Percentiles rank a stretch among this genome's conserved stretches.
phyloP scores from a whole-genome alignment of 2,888 invertebrate species.

The Pocota personata region DNA sequence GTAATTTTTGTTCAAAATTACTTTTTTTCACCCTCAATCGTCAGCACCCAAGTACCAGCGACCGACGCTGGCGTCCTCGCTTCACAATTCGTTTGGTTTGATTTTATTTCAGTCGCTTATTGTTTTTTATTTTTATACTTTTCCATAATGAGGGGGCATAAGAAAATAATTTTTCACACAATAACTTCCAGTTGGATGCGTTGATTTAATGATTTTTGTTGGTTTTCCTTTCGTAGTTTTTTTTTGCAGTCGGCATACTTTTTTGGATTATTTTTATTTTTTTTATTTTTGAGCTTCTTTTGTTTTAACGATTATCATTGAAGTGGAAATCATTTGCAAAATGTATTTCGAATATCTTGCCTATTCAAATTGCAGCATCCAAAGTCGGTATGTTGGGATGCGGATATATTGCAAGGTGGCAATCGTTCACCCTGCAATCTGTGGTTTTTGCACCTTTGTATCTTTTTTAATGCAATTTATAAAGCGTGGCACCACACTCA shows the following conservation, averaged over 20 bases:
- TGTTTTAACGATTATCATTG: conserved; percentile 47
- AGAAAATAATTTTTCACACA: conserved; percentile 62
- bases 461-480: conserved; percentile 47
- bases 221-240: conserved; percentile 36
- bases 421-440: conserved; percentile 10
- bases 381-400: background rate
- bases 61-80: background rate
- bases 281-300: conserved; percentile 25
- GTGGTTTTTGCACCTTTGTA: conserved; percentile 32
- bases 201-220: conserved; percentile 62
- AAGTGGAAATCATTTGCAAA: conserved; percentile 56
- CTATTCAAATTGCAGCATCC: conserved; percentile 16
- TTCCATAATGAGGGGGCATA: conserved; percentile 14
- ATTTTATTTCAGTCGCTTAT: conserved; percentile 33
- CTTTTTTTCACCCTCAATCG: background rate
- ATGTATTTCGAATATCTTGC: conserved; percentile 27
- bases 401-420: background rate
- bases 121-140: conserved; percentile 24
- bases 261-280: background rate
- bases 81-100: conserved; percentile 42
- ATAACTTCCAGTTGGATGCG: conserved; percentile 70
- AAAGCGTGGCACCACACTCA: conserved; percentile 38
- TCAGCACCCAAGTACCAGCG: background rate
- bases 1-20: conserved; percentile 21
- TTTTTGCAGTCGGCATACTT: background rate